A percentile compares a stretch with the other conserved stretches of the same genome.
Evolutionary conservation across 2,113 vertebrate genomes (phyloP).

Genomic region (Bujurquina vittata): DNA sequence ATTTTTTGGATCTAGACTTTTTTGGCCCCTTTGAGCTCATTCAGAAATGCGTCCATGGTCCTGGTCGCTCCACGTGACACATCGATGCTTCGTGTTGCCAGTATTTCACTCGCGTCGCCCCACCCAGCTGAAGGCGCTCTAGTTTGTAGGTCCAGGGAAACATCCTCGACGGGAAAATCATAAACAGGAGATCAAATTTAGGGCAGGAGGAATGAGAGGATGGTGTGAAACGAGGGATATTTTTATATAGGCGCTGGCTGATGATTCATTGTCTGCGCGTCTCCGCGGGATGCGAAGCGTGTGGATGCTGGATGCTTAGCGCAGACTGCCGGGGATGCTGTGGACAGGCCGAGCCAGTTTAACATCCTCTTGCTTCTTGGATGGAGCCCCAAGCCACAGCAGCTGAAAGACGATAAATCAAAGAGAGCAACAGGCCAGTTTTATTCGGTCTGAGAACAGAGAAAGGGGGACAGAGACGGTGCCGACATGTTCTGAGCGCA

Average conservation of each 20-base stretch:
- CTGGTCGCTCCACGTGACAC: neutral
- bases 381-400: constrained; percentile 14
- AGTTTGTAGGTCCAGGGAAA: constrained; percentile 35
- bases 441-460: neutral
- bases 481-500: constrained; percentile 73
- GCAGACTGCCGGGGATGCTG: constrained; percentile 35
- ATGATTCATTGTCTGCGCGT: neutral
- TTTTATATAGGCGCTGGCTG: neutral
- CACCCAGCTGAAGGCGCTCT: constrained; percentile 57
- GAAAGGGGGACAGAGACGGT: neutral
- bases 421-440: constrained; percentile 4
- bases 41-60: neutral
- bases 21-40: neutral
- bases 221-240: neutral
- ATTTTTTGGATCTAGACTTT: neutral
- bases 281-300: neutral
- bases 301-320: constrained; percentile 11
- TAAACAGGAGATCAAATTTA: constrained; percentile 3
- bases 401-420: neutral
- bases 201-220: neutral
- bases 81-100: neutral
- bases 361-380: neutral
- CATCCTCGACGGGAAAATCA: constrained; percentile 17
- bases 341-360: constrained; percentile 33
- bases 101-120: constrained; percentile 32